phyloP scores from a whole-genome alignment of 2,888 invertebrate genomes.

The Euclidia mi region DNA sequence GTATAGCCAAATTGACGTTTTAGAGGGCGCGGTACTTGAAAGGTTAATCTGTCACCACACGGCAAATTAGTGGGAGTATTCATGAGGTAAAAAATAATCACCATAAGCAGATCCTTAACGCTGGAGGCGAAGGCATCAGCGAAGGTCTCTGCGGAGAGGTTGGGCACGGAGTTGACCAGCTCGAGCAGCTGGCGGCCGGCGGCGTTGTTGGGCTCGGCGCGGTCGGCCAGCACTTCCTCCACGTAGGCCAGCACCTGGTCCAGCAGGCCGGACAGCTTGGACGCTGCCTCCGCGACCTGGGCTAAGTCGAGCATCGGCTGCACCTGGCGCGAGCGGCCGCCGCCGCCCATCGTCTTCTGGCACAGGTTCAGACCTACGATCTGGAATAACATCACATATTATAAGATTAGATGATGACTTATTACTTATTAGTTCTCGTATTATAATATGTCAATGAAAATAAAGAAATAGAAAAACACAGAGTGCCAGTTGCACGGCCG shows the following conservation, averaged over 20 bases:
- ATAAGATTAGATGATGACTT: too few species aligned
- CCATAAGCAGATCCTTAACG: conserved; percentile 99
- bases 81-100: conserved; percentile 41
- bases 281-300: conserved; percentile 96
- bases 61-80: too few species aligned
- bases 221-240: conserved; percentile 96
- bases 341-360: conserved; percentile 93
- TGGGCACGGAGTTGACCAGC: conserved; percentile 97
- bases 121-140: conserved; percentile 98
- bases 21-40: too few species aligned
- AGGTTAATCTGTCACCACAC: too few species aligned
- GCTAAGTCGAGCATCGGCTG: conserved; percentile 91
- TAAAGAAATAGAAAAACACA: too few species aligned
- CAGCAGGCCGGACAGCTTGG: conserved; percentile 93
- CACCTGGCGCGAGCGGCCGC: conserved; percentile 90
- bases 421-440: too few species aligned
- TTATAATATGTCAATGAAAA: too few species aligned
- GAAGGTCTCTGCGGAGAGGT: conserved; percentile 96
- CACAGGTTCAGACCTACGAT: conserved; percentile 94
- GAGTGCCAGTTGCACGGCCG: too few species aligned
- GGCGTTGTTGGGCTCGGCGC: conserved; percentile 94
- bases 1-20: too few species aligned
- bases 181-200: conserved; percentile 97
- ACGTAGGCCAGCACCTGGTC: conserved; percentile 96
- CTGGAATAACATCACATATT: conserved; percentile 63